Evolutionary conservation across 2,113 vertebrate genomes (phyloP).

Genomic region (Sapayoa aenigma): DNA sequence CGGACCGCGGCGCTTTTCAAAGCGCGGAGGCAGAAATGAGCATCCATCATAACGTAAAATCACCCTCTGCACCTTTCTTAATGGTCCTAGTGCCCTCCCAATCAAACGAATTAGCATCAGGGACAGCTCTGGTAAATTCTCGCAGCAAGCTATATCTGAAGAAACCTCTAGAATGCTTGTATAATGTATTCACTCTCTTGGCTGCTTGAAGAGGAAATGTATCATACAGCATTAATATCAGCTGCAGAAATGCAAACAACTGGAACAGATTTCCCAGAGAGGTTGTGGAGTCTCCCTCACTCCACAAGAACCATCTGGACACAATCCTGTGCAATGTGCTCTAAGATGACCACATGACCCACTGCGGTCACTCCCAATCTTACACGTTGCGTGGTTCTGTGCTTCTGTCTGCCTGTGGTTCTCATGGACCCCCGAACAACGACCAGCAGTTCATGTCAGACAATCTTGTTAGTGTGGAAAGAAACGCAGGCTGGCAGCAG

Average conservation of each 20-base stretch:
- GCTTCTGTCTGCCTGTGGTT: background rate
- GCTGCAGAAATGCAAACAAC: background rate
- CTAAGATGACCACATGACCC: background rate
- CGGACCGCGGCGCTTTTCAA: too few relatives aligned
- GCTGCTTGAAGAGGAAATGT: rapidly evolving
- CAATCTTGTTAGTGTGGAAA: background rate
- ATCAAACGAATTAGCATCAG: background rate
- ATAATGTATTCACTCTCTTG: too few relatives aligned
- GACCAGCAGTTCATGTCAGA: background rate
- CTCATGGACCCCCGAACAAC: background rate
- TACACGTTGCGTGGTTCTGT: background rate
- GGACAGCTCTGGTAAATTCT: background rate
- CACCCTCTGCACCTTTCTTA: background rate
- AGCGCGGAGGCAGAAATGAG: background rate
- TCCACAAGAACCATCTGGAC: background rate
- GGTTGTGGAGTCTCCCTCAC: background rate
- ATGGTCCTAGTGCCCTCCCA: background rate
- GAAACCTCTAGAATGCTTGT: background rate
- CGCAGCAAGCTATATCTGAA: background rate
- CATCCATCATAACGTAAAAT: background rate
- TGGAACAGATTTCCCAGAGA: background rate
- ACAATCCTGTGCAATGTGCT: background rate
- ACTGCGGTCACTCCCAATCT: background rate
- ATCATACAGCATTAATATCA: background rate
- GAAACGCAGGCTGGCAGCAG: background rate